Percentiles rank a stretch among this genome's conserved stretches.
Conservation (phyloP, 2,113 vertebrate genomes). For the Rhineura floridana region DNA sequence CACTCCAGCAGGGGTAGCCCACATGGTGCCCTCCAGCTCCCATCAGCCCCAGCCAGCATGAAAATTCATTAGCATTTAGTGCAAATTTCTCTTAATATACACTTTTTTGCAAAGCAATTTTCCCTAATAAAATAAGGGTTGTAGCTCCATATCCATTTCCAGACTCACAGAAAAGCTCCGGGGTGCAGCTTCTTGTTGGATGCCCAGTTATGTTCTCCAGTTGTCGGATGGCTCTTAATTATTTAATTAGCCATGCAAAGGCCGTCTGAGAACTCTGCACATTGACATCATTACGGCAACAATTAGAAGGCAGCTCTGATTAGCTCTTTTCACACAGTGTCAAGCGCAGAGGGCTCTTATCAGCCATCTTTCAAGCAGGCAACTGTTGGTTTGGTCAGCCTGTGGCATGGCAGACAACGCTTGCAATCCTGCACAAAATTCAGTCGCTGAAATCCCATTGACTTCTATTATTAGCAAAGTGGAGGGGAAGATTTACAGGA, state of each 20-base stretch:
- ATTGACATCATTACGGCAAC: constrained; percentile 20
- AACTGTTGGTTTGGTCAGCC: neutral
- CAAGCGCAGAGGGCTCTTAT: neutral
- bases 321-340: fast-evolving
- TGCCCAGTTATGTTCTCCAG: neutral
- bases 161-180: neutral
- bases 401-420: too few species aligned
- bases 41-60: too few species aligned
- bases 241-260: constrained; percentile 63
- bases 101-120: too few species aligned
- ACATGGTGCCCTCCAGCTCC: too few species aligned
- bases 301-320: constrained; percentile 56
- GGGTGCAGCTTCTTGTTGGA: neutral
- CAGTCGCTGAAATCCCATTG: neutral
- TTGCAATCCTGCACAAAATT: neutral
- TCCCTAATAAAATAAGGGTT: too few species aligned
- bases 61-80: too few species aligned
- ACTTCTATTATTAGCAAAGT: neutral
- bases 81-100: too few species aligned
- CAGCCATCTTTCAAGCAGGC: neutral
- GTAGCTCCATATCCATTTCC: neutral
- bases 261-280: neutral
- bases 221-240: constrained; percentile 52
- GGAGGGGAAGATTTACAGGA: neutral
- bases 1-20: too few species aligned